These are phyloP conservation scores for Euphonia xanthogaster DNA, from an alignment of 2,797 vertebrate genomes.

Conservation along the genomic window DNA sequence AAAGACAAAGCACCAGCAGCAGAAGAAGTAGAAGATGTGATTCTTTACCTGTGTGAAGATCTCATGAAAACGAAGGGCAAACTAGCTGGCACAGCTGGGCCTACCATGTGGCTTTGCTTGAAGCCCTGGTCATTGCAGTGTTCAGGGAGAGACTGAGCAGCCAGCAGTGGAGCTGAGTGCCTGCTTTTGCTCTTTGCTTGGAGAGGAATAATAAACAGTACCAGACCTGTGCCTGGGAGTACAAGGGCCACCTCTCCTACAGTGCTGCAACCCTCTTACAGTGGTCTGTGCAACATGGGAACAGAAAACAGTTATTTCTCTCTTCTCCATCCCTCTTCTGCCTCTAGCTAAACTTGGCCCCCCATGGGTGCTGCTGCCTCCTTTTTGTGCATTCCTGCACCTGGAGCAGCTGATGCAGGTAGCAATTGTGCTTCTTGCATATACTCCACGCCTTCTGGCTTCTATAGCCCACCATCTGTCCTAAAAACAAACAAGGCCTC, in stretches of 20 bases:
- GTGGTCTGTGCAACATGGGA: rapidly evolving
- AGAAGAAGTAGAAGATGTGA: too few relatives aligned
- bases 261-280: neutral
- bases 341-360: neutral
- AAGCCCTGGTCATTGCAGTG: neutral
- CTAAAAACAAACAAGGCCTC: neutral
- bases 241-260: neutral
- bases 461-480: neutral
- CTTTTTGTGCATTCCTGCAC: neutral
- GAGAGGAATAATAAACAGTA: neutral
- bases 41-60: neutral
- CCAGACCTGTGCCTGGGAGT: neutral
- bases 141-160: neutral
- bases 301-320: neutral
- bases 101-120: neutral
- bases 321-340: neutral
- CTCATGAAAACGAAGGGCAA: neutral
- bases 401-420: neutral
- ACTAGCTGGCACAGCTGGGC: neutral
- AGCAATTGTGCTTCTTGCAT: neutral
- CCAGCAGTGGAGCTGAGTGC: neutral
- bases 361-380: neutral
- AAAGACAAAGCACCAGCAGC: neutral
- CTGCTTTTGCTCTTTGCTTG: neutral
- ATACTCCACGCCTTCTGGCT: neutral